Evolutionary conservation across 1,140 invertebrate genomes (phyloP).

Genomic region (Glossosoma conforme): DNA sequence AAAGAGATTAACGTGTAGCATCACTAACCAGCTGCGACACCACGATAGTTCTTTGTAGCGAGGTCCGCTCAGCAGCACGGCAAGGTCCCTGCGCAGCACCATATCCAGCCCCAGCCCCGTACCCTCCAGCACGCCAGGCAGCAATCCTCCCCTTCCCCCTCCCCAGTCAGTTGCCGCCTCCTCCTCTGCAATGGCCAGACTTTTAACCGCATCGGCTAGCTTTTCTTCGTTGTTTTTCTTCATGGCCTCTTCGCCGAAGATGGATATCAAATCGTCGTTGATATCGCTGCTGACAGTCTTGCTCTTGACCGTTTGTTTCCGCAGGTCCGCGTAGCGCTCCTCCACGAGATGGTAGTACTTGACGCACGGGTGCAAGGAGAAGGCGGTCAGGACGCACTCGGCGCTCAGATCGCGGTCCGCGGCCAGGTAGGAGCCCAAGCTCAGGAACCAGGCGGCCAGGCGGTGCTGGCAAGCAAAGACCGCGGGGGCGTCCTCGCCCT

Average conservation of each 20-base stretch:
- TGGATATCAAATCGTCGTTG: neutral
- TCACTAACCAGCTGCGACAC: conserved; percentile 49
- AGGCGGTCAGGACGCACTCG: conserved; percentile 45
- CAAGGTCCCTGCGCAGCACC: conserved; percentile 53
- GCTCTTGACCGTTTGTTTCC: neutral
- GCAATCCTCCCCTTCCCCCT: conserved; percentile 24
- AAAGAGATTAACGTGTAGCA: conserved; percentile 1
- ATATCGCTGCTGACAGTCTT: neutral
- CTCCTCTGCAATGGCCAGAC: neutral
- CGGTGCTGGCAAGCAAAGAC: conserved; percentile 34
- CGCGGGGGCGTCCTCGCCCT: conserved; percentile 24
- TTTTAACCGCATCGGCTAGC: neutral
- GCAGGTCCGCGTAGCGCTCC: conserved; percentile 4
- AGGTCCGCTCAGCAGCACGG: conserved; percentile 52
- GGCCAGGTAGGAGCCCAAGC: conserved; percentile 36
- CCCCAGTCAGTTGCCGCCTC: conserved; percentile 1
- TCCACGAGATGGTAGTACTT: conserved; percentile 38
- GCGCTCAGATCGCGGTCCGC: conserved; percentile 35
- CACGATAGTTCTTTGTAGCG: conserved; percentile 54
- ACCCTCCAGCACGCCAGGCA: conserved; percentile 43
- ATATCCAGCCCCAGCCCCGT: conserved; percentile 39
- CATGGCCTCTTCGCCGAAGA: neutral
- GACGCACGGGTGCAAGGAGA: conserved; percentile 43
- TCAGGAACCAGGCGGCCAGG: conserved; percentile 40
- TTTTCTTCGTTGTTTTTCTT: neutral